phyloP scores from a whole-genome alignment of 2,797 vertebrate species.

The Loriculus beryllinus region DNA sequence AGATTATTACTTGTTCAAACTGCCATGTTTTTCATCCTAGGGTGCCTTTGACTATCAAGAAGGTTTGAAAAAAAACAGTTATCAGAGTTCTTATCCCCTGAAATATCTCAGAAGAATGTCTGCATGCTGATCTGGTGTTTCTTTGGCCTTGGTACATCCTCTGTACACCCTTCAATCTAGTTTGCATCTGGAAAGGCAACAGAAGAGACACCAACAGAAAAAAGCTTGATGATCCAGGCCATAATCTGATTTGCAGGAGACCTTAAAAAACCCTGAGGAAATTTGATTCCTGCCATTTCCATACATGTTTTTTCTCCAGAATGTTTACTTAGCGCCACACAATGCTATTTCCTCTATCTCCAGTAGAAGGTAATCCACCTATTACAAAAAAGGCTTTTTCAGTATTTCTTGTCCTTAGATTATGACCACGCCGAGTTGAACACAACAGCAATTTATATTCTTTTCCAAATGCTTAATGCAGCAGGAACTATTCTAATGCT shows the following conservation, averaged over 20 bases:
- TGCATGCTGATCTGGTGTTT: background rate
- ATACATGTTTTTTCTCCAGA: background rate
- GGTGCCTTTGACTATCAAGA: background rate
- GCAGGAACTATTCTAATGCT: background rate
- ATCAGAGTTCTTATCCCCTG: background rate
- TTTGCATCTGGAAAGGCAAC: background rate
- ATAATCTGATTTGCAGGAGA: background rate
- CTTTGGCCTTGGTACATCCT: background rate
- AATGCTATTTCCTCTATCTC: background rate
- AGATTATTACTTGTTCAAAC: background rate
- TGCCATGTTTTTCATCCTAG: background rate
- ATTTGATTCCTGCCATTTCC: background rate
- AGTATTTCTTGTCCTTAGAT: constrained; percentile 15
- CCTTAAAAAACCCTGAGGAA: background rate
- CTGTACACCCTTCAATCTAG: background rate
- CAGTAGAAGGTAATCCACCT: background rate
- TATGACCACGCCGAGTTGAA: background rate
- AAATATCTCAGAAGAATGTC: background rate
- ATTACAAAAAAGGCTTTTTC: background rate
- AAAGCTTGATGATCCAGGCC: background rate
- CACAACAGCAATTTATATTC: background rate
- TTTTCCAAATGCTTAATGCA: background rate
- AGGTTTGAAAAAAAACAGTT: background rate
- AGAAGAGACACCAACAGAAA: background rate
- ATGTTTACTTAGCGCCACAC: background rate